A percentile compares a stretch with the other conserved stretches of the same genome.
phyloP scores from a whole-genome alignment of 2,113 vertebrate species.

The Thamnaconus septentrionalis region DNA sequence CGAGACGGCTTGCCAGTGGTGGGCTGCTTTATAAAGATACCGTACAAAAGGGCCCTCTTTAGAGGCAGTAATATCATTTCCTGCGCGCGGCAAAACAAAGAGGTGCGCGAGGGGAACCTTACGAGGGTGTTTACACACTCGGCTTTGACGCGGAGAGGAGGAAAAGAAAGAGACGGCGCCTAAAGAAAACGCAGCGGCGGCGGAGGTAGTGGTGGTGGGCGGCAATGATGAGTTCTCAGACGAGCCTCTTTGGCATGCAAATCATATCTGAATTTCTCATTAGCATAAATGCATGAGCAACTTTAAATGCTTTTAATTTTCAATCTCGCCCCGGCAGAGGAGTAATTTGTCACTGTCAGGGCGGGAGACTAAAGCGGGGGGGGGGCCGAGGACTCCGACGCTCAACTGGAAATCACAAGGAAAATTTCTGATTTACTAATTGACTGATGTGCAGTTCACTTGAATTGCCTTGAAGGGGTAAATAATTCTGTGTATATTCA shows the following conservation, averaged over 20 bases:
- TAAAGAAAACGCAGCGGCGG: slow-evolving; percentile 54
- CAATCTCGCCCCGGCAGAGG: slow-evolving; percentile 97
- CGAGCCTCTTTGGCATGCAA: slow-evolving; percentile 99
- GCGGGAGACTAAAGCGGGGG: slow-evolving; percentile 92
- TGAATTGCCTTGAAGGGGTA: slow-evolving; percentile 95
- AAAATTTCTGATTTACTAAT: slow-evolving; percentile 99
- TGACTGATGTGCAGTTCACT: slow-evolving; percentile 98
- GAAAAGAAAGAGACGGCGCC: slow-evolving; percentile 59
- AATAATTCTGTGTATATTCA: slow-evolving; percentile 94
- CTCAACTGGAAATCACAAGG: slow-evolving; percentile 98
- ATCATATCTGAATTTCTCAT: slow-evolving; percentile 99
- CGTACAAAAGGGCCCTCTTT: slow-evolving; percentile 48
- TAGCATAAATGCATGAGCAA: slow-evolving; percentile 99
- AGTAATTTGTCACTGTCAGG: slow-evolving; percentile 99
- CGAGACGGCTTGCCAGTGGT: slow-evolving; percentile 34
- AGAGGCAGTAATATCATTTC: slow-evolving; percentile 36
- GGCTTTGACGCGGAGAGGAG: slow-evolving; percentile 75
- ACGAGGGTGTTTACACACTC: slow-evolving; percentile 46
- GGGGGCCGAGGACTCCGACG: slow-evolving; percentile 87
- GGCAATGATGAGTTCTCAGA: slow-evolving; percentile 96
- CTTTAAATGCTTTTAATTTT: slow-evolving; percentile 99
- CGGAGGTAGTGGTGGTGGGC: slow-evolving; percentile 54
- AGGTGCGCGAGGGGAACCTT: slow-evolving; percentile 46
- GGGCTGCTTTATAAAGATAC: slow-evolving; percentile 66
- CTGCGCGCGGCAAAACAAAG: slow-evolving; percentile 44